Base-by-base conservation (phyloP, 2,113 vertebrate genomes). In the Syrmaticus mikado region DNA sequence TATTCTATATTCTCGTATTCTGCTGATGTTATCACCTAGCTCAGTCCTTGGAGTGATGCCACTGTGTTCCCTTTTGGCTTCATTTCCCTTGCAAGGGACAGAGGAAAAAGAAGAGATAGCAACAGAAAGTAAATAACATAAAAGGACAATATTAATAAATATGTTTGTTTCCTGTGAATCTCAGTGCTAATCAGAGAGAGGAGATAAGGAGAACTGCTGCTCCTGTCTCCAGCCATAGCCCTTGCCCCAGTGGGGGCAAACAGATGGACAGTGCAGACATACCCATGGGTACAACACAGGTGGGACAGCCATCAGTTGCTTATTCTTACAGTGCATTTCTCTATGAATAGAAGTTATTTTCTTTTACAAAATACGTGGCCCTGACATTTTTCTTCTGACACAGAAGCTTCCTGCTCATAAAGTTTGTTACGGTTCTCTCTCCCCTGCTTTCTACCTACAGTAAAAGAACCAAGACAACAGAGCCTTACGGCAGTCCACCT, bases 21-120 rank as follows among this genome's bases (percentile, higher is more conserved):
- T 6, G 78, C 52, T 17, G 19, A 78, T 38, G n/a, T 78, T 78
- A 34, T 75, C 64, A 76, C 57, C 50, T 62, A 92, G 62, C 60
- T 74, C 87, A 53, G 21, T 41, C 66, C 62, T 82, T 46, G 17
- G 70, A 89, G 66, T 57, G 81, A 92, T 92, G 60, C 27, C 89
- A 94, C 94, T 70, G 27, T 1, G 1, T 75, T 89, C 70, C 43
- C n/a, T 76, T 92, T 86, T 48, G 62, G 71, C 62, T 87, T 93
- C 73, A 62, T 88, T 95, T 93, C 61, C 71, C 36, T 76, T 91
- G 36, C 27, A 75, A 66, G 36, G 58, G 77, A 87, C 83, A 93
- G 60, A 91, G 93, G 92, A 96, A 94, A 65, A 74, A 93, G 72
- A 43, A 81, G 73, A 89, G 77, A 93, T 53, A 90, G 48, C 86